phyloP scores from a whole-genome alignment of 2,113 vertebrate genomes.

The Erpornis zantholeuca region DNA sequence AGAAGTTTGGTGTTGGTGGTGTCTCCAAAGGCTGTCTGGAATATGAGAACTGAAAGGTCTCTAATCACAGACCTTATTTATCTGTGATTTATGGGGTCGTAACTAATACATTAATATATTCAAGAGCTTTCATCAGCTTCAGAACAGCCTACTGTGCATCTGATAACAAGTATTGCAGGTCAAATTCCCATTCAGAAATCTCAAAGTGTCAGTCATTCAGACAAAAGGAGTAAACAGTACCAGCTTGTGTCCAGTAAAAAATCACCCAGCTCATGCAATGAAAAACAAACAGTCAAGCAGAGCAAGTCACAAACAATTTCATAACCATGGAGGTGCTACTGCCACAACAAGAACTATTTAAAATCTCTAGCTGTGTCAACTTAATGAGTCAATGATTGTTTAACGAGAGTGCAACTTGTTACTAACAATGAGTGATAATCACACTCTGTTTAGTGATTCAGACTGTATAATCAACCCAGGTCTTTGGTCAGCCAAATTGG shows the following conservation, averaged over 20 bases:
- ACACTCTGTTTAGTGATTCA: not conserved
- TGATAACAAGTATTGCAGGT: not conserved
- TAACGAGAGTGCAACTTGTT: not conserved
- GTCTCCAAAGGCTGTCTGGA: not conserved
- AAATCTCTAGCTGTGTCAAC: not conserved
- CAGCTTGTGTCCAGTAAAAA: not conserved
- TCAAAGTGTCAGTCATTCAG: not conserved
- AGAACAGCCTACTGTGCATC: not conserved
- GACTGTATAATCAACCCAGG: not conserved
- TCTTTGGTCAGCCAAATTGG: not conserved
- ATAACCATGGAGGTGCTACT: not conserved
- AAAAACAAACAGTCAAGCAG: not conserved
- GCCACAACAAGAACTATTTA: not conserved
- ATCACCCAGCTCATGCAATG: not conserved
- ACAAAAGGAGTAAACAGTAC: not conserved
- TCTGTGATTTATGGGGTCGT: not conserved
- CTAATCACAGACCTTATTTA: not conserved
- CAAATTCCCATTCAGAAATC: not conserved
- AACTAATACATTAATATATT: not conserved
- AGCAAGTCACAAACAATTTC: not conserved
- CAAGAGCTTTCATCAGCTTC: not conserved
- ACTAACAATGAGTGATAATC: not conserved
- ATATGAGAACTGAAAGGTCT: not conserved
- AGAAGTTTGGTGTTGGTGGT: not conserved
- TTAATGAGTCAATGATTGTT: not conserved